Conservation (phyloP, 2,113 vertebrate species). For the Tursiops truncatus region DNA sequence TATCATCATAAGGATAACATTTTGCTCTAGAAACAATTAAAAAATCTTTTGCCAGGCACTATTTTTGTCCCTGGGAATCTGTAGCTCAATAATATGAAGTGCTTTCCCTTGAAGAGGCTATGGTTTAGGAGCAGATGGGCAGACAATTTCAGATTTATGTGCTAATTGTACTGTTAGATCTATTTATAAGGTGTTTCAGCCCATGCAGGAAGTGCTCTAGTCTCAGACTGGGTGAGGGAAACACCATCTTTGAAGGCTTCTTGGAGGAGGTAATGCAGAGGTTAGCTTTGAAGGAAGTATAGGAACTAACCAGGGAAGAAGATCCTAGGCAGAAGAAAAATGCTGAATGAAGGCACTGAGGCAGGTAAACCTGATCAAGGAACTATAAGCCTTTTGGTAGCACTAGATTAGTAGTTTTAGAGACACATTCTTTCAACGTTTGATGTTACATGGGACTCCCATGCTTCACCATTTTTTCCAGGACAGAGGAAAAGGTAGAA, state of each 20-base stretch:
- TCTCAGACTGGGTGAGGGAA: neutral
- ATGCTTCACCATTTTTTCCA: neutral
- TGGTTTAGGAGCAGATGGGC: neutral
- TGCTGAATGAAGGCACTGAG: neutral
- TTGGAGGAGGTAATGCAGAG: neutral
- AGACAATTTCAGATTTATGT: neutral
- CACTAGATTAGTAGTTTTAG: neutral
- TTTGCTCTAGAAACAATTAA: constrained; percentile 16
- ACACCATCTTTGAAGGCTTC: neutral
- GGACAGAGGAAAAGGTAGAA: neutral
- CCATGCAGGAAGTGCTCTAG: accelerated
- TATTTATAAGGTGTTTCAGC: neutral
- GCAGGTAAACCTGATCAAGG: neutral
- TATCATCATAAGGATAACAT: neutral
- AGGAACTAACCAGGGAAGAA: neutral
- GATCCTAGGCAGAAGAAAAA: neutral
- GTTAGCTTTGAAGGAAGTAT: neutral
- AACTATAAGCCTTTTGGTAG: neutral
- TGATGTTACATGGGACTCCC: neutral
- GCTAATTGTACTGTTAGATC: neutral
- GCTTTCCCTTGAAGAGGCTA: neutral
- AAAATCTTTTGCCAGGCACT: neutral
- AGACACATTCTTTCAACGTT: neutral
- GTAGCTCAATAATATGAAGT: neutral
- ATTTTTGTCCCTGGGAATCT: neutral